Base-by-base conservation (phyloP, 2,113 vertebrate species). In the Nyctibius bracteatus region DNA sequence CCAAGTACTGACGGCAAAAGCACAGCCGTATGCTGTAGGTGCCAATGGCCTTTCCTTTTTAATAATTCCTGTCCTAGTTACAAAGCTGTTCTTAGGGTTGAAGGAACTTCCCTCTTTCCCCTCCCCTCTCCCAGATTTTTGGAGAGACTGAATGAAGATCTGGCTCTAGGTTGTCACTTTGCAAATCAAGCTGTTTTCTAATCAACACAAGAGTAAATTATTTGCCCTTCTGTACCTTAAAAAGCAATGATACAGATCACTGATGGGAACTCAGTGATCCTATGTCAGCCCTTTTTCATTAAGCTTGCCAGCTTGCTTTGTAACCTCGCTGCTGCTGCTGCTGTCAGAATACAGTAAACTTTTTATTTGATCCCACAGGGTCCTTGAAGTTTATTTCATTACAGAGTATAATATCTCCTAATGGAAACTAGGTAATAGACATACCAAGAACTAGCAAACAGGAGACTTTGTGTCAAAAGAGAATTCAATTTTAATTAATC, bases 401-500 rank as follows among this genome's bases (percentile, higher is more conserved):
- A 92, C 6, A 18, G 78, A 67, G 58, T 65, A 65, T 97, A 97
- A 93, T 97, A 95, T 92, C 81, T 94, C 30, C 52, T 96, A 95
- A 97, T 96, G 89, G 92, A 91, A 97, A 96, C 81, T 83, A 91
- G 74, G 94, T 96, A 98, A 96, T 63, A 92, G 94, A 93, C 51
- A 46, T 90, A 82, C 49, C 87, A 94, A 92, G 65, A 81, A 80
- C 94, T 96, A 97, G 94, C 92, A 96, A 96, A 93, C 92, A 96
- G 96, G 93, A 86, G n/a, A 93, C 90, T 97, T 96, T 90, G 84
- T 97, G 95, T 97, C 97, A 96, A 96, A 97, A 96, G 96, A 96
- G 94, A 96, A 97, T 95, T 97, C 88, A 78, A 81, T 97, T 98
- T 97, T 97, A 97, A 98, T 98, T 97, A 97, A 97, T 97, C 96